These are phyloP conservation scores for Danionella cerebrum DNA, from an alignment of 2,113 vertebrate species.

Conservation along the genomic window DNA sequence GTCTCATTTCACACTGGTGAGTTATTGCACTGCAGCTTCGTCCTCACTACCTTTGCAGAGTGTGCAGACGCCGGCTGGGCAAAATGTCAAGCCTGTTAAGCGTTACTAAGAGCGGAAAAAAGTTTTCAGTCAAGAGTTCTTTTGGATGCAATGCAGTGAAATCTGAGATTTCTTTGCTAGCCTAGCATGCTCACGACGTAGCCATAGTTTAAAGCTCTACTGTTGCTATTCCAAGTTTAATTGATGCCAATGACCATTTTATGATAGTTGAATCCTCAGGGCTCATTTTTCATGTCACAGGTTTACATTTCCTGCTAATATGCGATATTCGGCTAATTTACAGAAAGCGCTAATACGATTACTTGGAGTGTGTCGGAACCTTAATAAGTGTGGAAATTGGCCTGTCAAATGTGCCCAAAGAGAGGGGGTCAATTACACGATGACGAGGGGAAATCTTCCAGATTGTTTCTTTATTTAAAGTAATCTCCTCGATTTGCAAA, in stretches of 20 bases:
- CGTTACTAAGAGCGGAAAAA: constrained; percentile 49
- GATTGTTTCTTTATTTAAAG: constrained; percentile 72
- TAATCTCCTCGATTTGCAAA: constrained; percentile 71
- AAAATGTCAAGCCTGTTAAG: constrained; percentile 65
- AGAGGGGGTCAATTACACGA: constrained; percentile 68
- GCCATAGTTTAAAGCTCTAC: background rate
- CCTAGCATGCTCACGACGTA: background rate
- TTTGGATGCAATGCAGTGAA: constrained; percentile 27
- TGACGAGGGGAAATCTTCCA: constrained; percentile 61
- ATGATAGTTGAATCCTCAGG: background rate
- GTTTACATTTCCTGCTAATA: constrained; percentile 30
- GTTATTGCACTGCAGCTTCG: constrained; percentile 71
- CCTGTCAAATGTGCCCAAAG: constrained; percentile 69
- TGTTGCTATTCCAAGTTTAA: too few relatives aligned
- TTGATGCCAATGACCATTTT: too few relatives aligned
- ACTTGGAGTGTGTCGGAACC: constrained; percentile 74
- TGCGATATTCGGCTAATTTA: constrained; percentile 65
- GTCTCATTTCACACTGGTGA: constrained; percentile 72
- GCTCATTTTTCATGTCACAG: too few relatives aligned
- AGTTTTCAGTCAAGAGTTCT: constrained; percentile 24
- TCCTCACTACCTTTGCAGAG: constrained; percentile 59
- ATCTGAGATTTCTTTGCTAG: background rate
- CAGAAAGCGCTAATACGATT: constrained; percentile 73
- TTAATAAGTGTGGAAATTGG: constrained; percentile 80
- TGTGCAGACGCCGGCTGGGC: constrained; percentile 62